phyloP scores from a whole-genome alignment of 1,140 invertebrate genomes.

The Vollenhovia emeryi region DNA sequence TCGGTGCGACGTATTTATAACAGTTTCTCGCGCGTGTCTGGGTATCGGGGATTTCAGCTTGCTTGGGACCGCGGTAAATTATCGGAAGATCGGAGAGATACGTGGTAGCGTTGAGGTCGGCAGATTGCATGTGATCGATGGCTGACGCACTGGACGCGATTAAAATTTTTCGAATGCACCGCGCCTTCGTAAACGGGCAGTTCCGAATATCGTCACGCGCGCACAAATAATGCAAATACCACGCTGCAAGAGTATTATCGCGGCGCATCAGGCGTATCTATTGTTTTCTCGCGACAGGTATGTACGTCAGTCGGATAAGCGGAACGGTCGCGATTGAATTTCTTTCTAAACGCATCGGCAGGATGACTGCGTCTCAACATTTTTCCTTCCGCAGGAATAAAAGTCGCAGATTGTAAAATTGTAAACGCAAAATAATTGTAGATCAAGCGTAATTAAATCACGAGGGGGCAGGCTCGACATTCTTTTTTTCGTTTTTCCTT shows the following conservation, averaged over 20 bases:
- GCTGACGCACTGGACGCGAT: background rate
- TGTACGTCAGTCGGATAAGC: background rate
- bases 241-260: background rate
- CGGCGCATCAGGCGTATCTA: constrained; percentile 16
- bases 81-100: constrained; percentile 9
- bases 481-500: background rate
- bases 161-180: constrained; percentile 21
- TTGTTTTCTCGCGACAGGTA: background rate
- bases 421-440: background rate
- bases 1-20: background rate
- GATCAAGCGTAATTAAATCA: background rate
- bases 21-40: background rate
- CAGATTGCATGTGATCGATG: constrained; percentile 14
- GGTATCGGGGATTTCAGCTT: background rate
- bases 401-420: background rate
- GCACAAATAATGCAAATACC: background rate
- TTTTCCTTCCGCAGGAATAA: background rate
- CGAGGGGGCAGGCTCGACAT: background rate
- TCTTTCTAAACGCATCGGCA: background rate
- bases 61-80: constrained; percentile 15
- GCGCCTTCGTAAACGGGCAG: background rate
- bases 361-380: constrained; percentile 7
- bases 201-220: background rate
- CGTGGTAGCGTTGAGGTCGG: constrained; percentile 23
- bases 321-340: constrained; percentile 16